A percentile compares a stretch with the other conserved stretches of the same genome.
These are phyloP conservation scores for Eupeodes corollae DNA, from an alignment of 1,140 invertebrate genomes.

Conservation along the genomic window DNA sequence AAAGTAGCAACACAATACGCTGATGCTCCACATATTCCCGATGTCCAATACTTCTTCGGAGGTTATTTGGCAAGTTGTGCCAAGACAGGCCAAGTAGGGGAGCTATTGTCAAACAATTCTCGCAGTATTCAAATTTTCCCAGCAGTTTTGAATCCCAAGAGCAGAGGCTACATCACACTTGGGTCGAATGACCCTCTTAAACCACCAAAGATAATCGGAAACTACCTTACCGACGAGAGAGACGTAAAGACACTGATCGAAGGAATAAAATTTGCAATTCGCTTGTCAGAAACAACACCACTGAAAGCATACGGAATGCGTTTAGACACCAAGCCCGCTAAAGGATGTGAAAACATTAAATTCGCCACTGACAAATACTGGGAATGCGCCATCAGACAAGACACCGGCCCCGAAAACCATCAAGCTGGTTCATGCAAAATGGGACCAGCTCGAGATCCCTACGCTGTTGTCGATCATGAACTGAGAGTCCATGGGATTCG, in stretches of 20 bases:
- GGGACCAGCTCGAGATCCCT: slow-evolving; percentile 42
- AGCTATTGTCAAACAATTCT: slow-evolving; percentile 52
- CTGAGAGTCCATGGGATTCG: slow-evolving; percentile 44
- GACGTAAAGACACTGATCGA: slow-evolving; percentile 64
- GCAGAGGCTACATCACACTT: slow-evolving; percentile 62
- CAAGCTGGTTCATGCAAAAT: slow-evolving; percentile 63
- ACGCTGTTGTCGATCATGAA: slow-evolving; percentile 47
- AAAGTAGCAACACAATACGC: slow-evolving; percentile 72
- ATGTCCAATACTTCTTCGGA: slow-evolving; percentile 76
- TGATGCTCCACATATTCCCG: slow-evolving; percentile 66
- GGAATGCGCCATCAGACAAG: slow-evolving; percentile 62
- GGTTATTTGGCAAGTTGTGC: slow-evolving; percentile 73
- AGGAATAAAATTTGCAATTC: slow-evolving; percentile 58
- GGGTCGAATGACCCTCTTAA: slow-evolving; percentile 63
- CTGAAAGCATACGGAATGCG: slow-evolving; percentile 59
- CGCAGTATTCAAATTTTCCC: slow-evolving; percentile 51
- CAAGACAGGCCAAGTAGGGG: slow-evolving; percentile 71
- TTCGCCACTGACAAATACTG: slow-evolving; percentile 70
- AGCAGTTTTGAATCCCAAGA: slow-evolving; percentile 64
- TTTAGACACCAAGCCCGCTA: slow-evolving; percentile 55
- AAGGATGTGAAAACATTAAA: slow-evolving; percentile 56
- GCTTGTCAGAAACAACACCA: slow-evolving; percentile 53
- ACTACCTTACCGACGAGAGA: slow-evolving; percentile 65
- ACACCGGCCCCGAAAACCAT: slow-evolving; percentile 73
- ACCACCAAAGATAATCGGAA: slow-evolving; percentile 73